Evolutionary conservation across 2,888 invertebrate genomes (phyloP).

Genomic region (Drosophila colorata): DNA sequence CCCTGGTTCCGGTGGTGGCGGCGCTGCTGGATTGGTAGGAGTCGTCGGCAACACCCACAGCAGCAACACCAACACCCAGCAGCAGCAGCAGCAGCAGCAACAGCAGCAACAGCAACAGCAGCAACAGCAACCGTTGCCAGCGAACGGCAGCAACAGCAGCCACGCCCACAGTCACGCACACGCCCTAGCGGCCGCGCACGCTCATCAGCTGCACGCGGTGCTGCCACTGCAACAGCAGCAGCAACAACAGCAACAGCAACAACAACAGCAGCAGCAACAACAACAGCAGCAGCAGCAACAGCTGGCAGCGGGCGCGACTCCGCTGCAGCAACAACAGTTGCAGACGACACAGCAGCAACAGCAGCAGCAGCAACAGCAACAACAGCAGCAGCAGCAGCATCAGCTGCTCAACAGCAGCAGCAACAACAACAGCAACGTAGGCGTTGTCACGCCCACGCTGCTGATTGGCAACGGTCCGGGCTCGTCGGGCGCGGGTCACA

Average conservation of each 20-base stretch:
- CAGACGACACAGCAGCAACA: constrained; percentile 49
- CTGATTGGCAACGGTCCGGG: constrained; percentile 83
- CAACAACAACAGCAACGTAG: constrained; percentile 69
- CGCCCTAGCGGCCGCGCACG: constrained; percentile 63
- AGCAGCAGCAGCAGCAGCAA: constrained; percentile 71
- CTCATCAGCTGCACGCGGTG: constrained; percentile 60
- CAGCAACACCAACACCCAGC: constrained; percentile 86
- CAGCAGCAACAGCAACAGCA: constrained; percentile 47
- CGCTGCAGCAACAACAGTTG: constrained; percentile 54
- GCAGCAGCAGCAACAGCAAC: constrained; percentile 52
- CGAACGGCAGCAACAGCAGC: constrained; percentile 48
- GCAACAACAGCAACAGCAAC: constrained; percentile 56
- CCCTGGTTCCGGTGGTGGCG: constrained; percentile 87
- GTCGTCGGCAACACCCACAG: constrained; percentile 69
- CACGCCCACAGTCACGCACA: constrained; percentile 63
- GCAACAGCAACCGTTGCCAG: constrained; percentile 30
- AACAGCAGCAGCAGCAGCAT: constrained; percentile 46
- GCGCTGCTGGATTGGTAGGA: constrained; percentile 80
- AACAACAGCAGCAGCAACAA: constrained; percentile 39
- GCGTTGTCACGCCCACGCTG: constrained; percentile 67
- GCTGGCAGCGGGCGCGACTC: constrained; percentile 36
- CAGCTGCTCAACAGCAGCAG: constrained; percentile 55
- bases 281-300: constrained; percentile 41
- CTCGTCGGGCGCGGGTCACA: constrained; percentile 61
- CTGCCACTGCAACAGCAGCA: constrained; percentile 50